A percentile compares a stretch with the other conserved stretches of the same genome.
Evolutionary conservation across 2,797 vertebrate species (phyloP).

Genomic region (Takifugu rubripes): DNA sequence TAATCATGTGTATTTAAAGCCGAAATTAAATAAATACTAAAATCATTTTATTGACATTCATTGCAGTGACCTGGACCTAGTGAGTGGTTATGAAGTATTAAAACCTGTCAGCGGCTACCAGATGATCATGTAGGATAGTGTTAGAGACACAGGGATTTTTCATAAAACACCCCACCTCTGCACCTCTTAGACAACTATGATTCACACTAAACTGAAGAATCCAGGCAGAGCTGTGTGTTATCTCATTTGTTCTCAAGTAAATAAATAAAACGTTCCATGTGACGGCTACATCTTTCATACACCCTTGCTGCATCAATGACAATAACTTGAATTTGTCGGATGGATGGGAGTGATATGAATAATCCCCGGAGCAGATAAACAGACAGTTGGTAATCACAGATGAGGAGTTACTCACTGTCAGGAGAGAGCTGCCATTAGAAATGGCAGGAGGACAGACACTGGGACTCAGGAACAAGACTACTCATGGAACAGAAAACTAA

Average conservation of each 20-base stretch:
- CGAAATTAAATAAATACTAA: not conserved
- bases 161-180: constrained; percentile 63
- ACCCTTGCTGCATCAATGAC: constrained; percentile 25
- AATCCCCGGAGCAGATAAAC: constrained; percentile 70
- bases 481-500: constrained; percentile 74
- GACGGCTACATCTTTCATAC: constrained; percentile 35
- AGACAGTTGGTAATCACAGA: constrained; percentile 74
- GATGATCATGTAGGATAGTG: constrained; percentile 56
- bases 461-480: constrained; percentile 69
- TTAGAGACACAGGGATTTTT: constrained; percentile 72
- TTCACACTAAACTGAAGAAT: constrained; percentile 51
- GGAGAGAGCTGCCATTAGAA: constrained; percentile 65
- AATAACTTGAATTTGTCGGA: constrained; percentile 30
- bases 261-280: constrained; percentile 43
- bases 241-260: constrained; percentile 39
- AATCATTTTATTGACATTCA: not conserved
- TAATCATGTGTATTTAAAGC: no score
- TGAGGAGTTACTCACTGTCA: constrained; percentile 73
- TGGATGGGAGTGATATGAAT: constrained; percentile 69
- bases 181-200: constrained; percentile 49
- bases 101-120: constrained; percentile 26
- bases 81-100: constrained; percentile 37
- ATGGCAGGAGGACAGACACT: constrained; percentile 65
- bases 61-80: not conserved
- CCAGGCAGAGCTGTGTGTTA: constrained; percentile 46